phyloP scores from a whole-genome alignment of 2,797 vertebrate genomes.

The Knipowitschia caucasica region DNA sequence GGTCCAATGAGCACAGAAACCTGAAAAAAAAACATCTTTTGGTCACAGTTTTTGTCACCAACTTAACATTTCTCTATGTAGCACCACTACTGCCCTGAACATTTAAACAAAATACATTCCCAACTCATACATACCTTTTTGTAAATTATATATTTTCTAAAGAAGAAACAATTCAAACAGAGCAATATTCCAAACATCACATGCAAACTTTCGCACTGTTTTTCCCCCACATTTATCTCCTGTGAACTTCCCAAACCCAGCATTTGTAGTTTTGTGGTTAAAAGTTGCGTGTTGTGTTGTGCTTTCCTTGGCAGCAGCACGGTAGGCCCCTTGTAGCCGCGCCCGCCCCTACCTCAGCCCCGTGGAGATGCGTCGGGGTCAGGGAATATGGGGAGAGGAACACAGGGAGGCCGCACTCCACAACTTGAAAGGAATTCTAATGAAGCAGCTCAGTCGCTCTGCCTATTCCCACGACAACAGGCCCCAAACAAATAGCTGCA shows the following conservation, averaged over 20 bases:
- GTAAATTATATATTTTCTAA: too few species aligned
- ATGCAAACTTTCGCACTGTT: not conserved
- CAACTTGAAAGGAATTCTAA: constrained; percentile 85
- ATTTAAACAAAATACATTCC: too few species aligned
- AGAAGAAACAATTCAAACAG: not conserved
- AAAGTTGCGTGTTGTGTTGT: constrained; percentile 41
- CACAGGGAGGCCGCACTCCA: constrained; percentile 78
- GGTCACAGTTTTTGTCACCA: too few species aligned
- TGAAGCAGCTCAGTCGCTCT: constrained; percentile 75
- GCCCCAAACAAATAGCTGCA: constrained; percentile 85
- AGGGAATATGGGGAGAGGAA: constrained; percentile 81
- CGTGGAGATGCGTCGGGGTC: constrained; percentile 74
- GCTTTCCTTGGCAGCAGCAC: constrained; percentile 48
- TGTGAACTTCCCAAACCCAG: not conserved
- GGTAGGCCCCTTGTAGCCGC: constrained; percentile 35
- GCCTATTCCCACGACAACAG: constrained; percentile 82
- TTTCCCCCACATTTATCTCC: not conserved
- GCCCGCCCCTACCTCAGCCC: constrained; percentile 76
- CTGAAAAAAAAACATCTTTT: too few species aligned
- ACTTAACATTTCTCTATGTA: too few species aligned
- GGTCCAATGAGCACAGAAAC: too few species aligned
- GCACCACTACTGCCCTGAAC: too few species aligned
- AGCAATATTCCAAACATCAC: not conserved
- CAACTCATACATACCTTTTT: too few species aligned
- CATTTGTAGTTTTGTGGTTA: not conserved